These are phyloP conservation scores for Lepidurus arcticus DNA, from an alignment of 1,140 invertebrate species.

Conservation along the genomic window DNA sequence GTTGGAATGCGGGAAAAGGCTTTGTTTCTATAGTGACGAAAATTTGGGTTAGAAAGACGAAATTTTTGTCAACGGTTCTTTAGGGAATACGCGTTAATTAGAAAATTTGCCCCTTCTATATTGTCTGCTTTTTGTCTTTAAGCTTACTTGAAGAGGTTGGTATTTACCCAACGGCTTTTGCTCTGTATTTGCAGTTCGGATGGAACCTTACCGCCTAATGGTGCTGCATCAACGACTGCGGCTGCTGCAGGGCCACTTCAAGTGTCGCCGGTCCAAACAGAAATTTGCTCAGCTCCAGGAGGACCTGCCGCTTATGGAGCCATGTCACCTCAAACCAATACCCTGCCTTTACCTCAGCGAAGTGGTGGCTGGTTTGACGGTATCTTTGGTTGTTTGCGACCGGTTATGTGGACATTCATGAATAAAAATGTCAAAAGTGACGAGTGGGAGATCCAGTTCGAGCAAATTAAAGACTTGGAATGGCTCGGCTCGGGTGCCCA, in stretches of 20 bases:
- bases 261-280: constrained; percentile 34
- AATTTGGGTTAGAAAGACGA: background rate
- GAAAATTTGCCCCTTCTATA: background rate
- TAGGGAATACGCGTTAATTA: background rate
- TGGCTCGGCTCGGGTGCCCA: constrained; percentile 95
- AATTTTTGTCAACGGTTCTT: background rate
- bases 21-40: background rate
- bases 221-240: background rate
- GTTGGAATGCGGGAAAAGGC: background rate
- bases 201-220: background rate
- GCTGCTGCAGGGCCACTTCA: constrained; percentile 29
- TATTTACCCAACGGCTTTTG: background rate
- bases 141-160: background rate
- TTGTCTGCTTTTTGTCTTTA: background rate
- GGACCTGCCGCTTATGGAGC: constrained; percentile 30
- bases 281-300: constrained; percentile 30
- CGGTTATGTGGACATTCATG: constrained; percentile 70
- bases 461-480: constrained; percentile 80
- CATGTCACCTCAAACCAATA: constrained; percentile 31
- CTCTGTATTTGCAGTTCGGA: background rate
- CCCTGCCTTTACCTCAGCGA: constrained; percentile 36
- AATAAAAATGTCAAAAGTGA: constrained; percentile 58
- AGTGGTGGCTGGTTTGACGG: constrained; percentile 66
- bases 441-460: constrained; percentile 93
- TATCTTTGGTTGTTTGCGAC: constrained; percentile 75